phyloP scores from a whole-genome alignment of 2,888 invertebrate species.

The Meliscaeva auricollis region DNA sequence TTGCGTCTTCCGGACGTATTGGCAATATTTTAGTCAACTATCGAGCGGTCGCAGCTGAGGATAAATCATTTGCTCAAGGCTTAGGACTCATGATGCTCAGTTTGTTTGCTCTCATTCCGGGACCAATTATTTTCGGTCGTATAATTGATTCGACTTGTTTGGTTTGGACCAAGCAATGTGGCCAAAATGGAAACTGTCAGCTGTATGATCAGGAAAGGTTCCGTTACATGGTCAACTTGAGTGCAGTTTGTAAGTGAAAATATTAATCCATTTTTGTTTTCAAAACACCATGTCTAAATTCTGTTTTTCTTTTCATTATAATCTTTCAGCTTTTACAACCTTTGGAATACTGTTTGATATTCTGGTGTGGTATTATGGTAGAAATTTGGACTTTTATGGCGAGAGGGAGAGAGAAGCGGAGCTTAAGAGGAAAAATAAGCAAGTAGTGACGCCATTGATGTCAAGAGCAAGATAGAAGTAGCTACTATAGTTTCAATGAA shows the following conservation, averaged over 20 bases:
- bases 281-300: background rate
- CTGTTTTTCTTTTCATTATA: background rate
- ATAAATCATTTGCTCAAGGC: slow-evolving; percentile 88
- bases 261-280: background rate
- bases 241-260: slow-evolving; percentile 85
- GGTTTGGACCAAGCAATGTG: slow-evolving; percentile 88
- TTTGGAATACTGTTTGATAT: slow-evolving; percentile 87
- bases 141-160: slow-evolving; percentile 88
- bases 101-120: slow-evolving; percentile 88
- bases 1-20: slow-evolving; percentile 88
- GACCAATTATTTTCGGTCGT: slow-evolving; percentile 88
- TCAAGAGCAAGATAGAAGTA: slow-evolving; percentile 75
- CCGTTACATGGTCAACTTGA: slow-evolving; percentile 85
- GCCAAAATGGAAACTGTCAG: slow-evolving; percentile 87
- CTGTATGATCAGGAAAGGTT: slow-evolving; percentile 87
- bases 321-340: slow-evolving; percentile 85
- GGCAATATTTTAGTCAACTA: slow-evolving; percentile 88
- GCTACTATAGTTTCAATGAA: slow-evolving; percentile 69
- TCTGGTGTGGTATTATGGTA: slow-evolving; percentile 86
- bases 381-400: slow-evolving; percentile 86
- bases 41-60: slow-evolving; percentile 86
- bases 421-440: slow-evolving; percentile 77
- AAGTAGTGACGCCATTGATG: slow-evolving; percentile 81
- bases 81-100: slow-evolving; percentile 87
- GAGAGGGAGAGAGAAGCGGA: slow-evolving; percentile 81